Percentiles rank a stretch among this genome's conserved stretches.
Conservation (phyloP, 2,888 invertebrate species). For the Chloroclysta siterata region DNA sequence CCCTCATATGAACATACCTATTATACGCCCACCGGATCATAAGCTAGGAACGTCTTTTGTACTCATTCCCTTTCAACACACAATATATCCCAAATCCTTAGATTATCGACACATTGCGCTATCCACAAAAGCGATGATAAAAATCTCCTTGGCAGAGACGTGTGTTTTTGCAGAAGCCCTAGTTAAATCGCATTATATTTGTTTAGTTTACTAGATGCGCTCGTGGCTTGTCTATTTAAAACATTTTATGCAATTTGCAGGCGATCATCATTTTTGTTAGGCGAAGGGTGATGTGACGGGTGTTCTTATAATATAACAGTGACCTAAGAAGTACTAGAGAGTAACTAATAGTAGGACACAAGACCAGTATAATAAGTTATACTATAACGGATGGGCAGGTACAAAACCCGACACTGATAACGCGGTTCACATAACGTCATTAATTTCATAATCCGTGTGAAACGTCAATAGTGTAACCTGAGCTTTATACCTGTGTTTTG, state of each 20-base stretch:
- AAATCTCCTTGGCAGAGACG: background rate
- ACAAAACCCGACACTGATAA: conserved; percentile 40
- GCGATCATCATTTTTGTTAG: too few relatives aligned
- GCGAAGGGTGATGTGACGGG: too few relatives aligned
- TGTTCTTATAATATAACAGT: too few relatives aligned
- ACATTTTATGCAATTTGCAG: too few relatives aligned
- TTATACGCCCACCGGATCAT: background rate
- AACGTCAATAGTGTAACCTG: conserved; percentile 46
- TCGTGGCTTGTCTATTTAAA: too few relatives aligned
- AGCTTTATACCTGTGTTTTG: conserved; percentile 11
- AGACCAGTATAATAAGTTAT: too few relatives aligned
- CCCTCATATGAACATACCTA: too few relatives aligned
- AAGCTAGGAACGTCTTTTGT: background rate
- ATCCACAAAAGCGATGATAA: conserved; percentile 28
- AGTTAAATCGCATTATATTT: too few relatives aligned
- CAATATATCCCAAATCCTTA: conserved; percentile 7
- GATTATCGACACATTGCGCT: conserved; percentile 49
- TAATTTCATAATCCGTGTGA: conserved; percentile 50
- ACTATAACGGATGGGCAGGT: conserved; percentile 2
- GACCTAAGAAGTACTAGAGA: too few relatives aligned
- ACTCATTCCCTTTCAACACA: conserved; percentile 17
- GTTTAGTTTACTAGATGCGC: too few relatives aligned
- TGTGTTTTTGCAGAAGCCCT: background rate
- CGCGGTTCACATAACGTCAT: conserved; percentile 44
- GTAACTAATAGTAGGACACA: too few relatives aligned